phyloP scores from a whole-genome alignment of 1,140 invertebrate species.

The Asbolus verrucosus region DNA sequence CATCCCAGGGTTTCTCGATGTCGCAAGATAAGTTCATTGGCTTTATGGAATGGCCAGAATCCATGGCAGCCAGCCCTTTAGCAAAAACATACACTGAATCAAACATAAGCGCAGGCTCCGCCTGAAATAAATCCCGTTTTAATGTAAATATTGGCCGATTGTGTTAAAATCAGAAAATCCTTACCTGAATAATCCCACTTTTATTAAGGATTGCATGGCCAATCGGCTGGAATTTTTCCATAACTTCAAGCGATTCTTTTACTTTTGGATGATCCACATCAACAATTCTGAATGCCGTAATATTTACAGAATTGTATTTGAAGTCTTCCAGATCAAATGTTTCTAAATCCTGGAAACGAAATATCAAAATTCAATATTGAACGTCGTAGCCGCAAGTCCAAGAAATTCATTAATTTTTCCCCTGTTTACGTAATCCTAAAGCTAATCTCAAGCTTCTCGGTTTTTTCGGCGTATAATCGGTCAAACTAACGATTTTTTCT shows the following conservation, averaged over 20 bases:
- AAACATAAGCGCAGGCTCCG: conserved; percentile 90
- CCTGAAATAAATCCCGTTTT: conserved; percentile 71
- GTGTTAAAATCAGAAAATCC: conserved; percentile 29
- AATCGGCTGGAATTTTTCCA: conserved; percentile 89
- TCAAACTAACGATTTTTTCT: no score
- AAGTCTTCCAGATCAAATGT: conserved; percentile 93
- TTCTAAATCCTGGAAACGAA: conserved; percentile 80
- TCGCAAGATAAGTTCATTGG: conserved; percentile 87
- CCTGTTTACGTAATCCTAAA: no score
- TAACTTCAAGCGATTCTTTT: conserved; percentile 81
- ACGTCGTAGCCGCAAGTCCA: no score
- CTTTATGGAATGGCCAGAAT: conserved; percentile 74
- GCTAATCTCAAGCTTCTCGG: no score
- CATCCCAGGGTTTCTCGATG: conserved; percentile 83
- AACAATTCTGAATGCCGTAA: conserved; percentile 90
- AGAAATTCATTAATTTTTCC: no score
- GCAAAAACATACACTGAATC: conserved; percentile 92
- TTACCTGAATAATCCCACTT: conserved; percentile 79
- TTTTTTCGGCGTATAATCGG: no score
- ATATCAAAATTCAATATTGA: no score
- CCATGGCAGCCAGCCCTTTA: conserved; percentile 80
- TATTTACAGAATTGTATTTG: conserved; percentile 94
- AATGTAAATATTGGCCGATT: conserved; percentile 8
- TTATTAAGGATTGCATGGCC: conserved; percentile 83
- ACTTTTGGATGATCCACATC: conserved; percentile 83